Conservation (phyloP, 2,888 invertebrate species). For the Melinaea marsaeus region DNA sequence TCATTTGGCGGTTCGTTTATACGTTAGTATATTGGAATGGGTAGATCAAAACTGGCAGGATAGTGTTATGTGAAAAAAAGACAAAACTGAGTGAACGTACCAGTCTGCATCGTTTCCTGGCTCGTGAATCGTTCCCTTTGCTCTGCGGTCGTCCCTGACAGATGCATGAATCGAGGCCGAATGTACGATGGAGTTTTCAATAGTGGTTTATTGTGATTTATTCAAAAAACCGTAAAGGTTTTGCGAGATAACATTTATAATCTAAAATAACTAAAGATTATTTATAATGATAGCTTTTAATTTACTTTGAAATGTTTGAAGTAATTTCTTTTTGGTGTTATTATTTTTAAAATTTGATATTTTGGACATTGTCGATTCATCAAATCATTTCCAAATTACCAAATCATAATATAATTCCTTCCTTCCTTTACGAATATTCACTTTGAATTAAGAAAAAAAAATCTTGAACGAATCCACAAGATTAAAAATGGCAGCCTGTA, state of each 20-base stretch:
- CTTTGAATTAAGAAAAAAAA: no score
- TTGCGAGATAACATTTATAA: conserved; percentile 19
- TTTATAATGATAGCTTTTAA: no score
- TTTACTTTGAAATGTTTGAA: no score
- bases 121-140: conserved; percentile 45
- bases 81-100: conserved; percentile 30
- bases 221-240: conserved; percentile 14
- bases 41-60: conserved; percentile 30
- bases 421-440: no score
- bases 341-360: no score
- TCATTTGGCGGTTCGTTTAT: conserved; percentile 24
- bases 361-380: no score
- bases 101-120: conserved; percentile 30
- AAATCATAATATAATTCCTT: no score
- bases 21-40: conserved; percentile 31
- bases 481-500: no score
- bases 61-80: conserved; percentile 27
- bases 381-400: no score
- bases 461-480: no score
- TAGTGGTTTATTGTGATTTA: conserved; percentile 51
- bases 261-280: no score
- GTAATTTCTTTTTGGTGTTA: no score
- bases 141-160: conserved; percentile 66
- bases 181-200: conserved; percentile 61
- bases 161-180: conserved; percentile 58